phyloP scores from a whole-genome alignment of 53 echinoderm and acorn worm species.

The Holothuria scabra region DNA sequence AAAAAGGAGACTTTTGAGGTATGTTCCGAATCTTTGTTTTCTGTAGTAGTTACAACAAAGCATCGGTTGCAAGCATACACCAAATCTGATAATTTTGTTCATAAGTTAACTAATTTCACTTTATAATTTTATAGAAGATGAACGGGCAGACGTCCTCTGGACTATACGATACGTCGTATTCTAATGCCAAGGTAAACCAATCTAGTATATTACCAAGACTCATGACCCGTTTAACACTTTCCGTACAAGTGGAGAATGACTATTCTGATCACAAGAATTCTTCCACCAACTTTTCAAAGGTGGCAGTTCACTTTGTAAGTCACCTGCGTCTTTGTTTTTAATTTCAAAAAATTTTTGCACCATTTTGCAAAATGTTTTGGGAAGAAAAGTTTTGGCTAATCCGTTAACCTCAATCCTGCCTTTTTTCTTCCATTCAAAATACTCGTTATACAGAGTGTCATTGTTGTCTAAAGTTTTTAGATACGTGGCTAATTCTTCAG shows the following conservation, averaged over 20 bases:
- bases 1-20: too few relatives aligned
- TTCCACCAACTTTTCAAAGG: slow-evolving; percentile 29
- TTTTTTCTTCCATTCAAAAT: slow-evolving; percentile 62
- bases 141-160: too few relatives aligned
- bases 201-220: too few relatives aligned
- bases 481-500: slow-evolving; percentile 37
- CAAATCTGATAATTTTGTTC: too few relatives aligned
- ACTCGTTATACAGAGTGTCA: slow-evolving; percentile 63
- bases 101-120: too few relatives aligned
- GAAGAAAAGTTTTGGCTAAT: not conserved
- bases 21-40: too few relatives aligned
- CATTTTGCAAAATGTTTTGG: slow-evolving; percentile 31
- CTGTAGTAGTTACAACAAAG: too few relatives aligned
- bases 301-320: not conserved
- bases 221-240: not conserved
- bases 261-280: not conserved
- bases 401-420: slow-evolving; percentile 43
- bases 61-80: too few relatives aligned
- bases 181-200: too few relatives aligned
- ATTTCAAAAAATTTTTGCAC: slow-evolving; percentile 15
- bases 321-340: not conserved
- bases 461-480: slow-evolving; percentile 43
- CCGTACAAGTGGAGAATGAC: not conserved
- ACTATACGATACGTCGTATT: too few relatives aligned
- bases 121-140: too few relatives aligned